Evolutionary conservation across 2,113 vertebrate genomes (phyloP).

Genomic region (Scatophagus argus): DNA sequence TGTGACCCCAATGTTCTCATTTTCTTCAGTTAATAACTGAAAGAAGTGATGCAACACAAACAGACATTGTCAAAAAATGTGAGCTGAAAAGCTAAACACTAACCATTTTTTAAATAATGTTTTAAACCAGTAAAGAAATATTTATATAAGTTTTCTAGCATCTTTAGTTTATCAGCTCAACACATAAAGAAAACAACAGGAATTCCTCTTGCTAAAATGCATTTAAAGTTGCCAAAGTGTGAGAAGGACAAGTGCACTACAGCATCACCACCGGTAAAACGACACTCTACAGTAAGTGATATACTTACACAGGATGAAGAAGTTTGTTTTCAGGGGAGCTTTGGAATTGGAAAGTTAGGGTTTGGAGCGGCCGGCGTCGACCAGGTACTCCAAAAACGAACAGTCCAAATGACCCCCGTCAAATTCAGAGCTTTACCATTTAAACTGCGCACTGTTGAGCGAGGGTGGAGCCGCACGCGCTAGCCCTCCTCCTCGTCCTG

Average conservation of each 20-base stretch:
- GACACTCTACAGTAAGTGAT: fast-evolving
- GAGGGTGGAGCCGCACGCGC: slow-evolving; percentile 66
- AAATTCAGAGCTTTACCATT: slow-evolving; percentile 71
- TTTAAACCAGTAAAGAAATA: neutral
- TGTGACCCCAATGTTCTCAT: neutral
- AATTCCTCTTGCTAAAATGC: neutral
- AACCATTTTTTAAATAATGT: neutral
- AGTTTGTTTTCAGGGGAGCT: slow-evolving; percentile 31
- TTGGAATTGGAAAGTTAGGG: slow-evolving; percentile 67
- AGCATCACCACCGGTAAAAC: neutral
- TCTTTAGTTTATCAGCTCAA: neutral
- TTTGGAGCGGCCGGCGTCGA: slow-evolving; percentile 75
- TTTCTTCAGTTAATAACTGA: neutral
- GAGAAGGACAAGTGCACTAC: slow-evolving; percentile 45
- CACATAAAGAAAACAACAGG: neutral
- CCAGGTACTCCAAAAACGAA: slow-evolving; percentile 81
- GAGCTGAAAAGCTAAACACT: neutral
- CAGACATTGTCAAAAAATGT: neutral
- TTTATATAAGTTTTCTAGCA: neutral
- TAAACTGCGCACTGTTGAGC: slow-evolving; percentile 70
- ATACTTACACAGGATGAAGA: slow-evolving; percentile 71
- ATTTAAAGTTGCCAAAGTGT: neutral
- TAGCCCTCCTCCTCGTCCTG: slow-evolving; percentile 58
- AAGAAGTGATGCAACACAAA: neutral
- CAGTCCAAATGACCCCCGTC: slow-evolving; percentile 83